Percentiles rank a stretch among this genome's conserved stretches.
Conservation (phyloP, 2,888 invertebrate species). For the Idaea biselata region DNA sequence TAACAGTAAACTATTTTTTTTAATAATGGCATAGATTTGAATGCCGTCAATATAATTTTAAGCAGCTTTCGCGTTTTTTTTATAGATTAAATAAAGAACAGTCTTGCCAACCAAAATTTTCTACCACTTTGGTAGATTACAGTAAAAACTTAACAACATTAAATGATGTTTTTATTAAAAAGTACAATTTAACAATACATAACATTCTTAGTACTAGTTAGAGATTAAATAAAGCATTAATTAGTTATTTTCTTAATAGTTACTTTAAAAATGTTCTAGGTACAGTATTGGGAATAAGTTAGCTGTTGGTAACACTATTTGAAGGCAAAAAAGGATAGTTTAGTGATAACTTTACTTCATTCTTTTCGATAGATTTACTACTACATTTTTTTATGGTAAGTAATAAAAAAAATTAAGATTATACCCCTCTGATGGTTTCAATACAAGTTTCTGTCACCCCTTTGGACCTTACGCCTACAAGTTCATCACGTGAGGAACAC, state of each 20-base stretch:
- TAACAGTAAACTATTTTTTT: conserved; percentile 2
- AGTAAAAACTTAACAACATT: not conserved
- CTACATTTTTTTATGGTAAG: not conserved
- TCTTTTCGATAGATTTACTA: not conserved
- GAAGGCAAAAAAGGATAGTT: conserved; percentile 17
- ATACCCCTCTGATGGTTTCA: too few relatives aligned
- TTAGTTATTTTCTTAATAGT: conserved; percentile 34
- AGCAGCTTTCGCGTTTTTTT: too few relatives aligned
- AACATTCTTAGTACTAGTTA: conserved; percentile 57
- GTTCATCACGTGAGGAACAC: too few relatives aligned
- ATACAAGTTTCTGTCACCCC: too few relatives aligned
- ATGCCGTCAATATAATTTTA: too few relatives aligned
- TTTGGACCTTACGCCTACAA: too few relatives aligned
- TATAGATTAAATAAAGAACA: conserved; percentile 17
- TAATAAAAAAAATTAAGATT: not conserved
- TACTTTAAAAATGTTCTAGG: conserved; percentile 42
- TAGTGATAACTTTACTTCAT: conserved; percentile 3
- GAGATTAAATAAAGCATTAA: conserved; percentile 63
- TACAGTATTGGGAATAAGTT: conserved; percentile 40
- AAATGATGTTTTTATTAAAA: conserved; percentile 21
- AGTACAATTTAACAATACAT: conserved; percentile 61
- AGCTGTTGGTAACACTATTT: conserved; percentile 37
- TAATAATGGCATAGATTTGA: conserved; percentile 17
- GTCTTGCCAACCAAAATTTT: not conserved
- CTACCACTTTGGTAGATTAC: not conserved